Base-by-base conservation (phyloP, 2,797 vertebrate genomes). In the Amblyopsis hoosieri region DNA sequence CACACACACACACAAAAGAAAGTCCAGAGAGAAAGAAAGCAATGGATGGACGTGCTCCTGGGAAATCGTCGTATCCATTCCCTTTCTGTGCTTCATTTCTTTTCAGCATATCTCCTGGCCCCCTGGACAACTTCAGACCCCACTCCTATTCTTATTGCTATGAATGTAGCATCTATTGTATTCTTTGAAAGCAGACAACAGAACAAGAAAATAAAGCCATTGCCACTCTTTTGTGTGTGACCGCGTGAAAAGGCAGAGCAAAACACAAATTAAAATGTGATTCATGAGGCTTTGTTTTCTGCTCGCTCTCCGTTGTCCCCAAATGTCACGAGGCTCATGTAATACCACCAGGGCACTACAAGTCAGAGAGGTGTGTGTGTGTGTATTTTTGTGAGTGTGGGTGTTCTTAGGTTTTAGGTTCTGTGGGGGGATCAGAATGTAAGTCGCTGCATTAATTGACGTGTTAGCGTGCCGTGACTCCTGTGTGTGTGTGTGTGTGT, bases 381-480 rank as follows among this genome's bases (percentile, higher is more conserved):
- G 64, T 51, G 15, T 54, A 17, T 52, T 60, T 15, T 15, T 59
- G 64, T 51, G 66, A 33, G 57, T 45, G 54, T 61, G 60, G 52
- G 69, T 59, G 74, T 78, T 75, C 74, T 64, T 79, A 76, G 76
- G 80, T 82, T 83, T 83, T 78, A 74, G 78, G 85, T 82, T 80
- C 72, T 70, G 75, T 23, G 23, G 64, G 81, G 73, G 84, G 91
- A 91, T 82, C 67, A 88, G 77, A 80, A 86, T 77, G 75, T 83
- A 78, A 82, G 60, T 75, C 66, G 29, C 71, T 73, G 78, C 87
- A 85, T 88, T 91, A 91, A 91, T 87, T 85, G 75, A 90, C 87
- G 84, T 83, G 82, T 86, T 93, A 92, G 92, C 91, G 87, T 87
- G 76, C 80, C 87, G 85, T 83, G 23, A 23, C 86, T 85, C 90